Percentiles rank a stretch among this genome's conserved stretches.
Evolutionary conservation across 2,797 vertebrate genomes (phyloP).

Genomic region (Phalanger gymnotis): DNA sequence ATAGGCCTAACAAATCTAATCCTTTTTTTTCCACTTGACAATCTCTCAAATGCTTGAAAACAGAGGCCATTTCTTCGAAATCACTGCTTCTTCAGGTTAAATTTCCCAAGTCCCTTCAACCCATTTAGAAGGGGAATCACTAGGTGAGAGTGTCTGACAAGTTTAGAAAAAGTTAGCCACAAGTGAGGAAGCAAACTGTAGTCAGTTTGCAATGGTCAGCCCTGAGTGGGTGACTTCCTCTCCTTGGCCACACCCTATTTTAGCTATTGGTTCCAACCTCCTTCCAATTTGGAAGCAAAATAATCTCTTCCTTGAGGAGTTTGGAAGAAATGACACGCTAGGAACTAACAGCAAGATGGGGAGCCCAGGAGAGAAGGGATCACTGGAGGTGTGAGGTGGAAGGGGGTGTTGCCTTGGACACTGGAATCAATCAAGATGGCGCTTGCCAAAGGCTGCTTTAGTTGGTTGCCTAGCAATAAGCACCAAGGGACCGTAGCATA

Average conservation of each 20-base stretch:
- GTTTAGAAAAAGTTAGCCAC: neutral
- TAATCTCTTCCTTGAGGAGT: neutral
- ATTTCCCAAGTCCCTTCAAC: neutral
- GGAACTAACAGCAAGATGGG: neutral
- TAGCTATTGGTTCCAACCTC: neutral
- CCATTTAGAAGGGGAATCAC: neutral
- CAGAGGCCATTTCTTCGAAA: neutral
- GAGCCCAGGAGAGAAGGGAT: neutral
- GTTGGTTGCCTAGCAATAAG: constrained; percentile 61
- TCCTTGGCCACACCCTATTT: neutral
- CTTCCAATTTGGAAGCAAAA: neutral
- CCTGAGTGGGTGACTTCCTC: neutral
- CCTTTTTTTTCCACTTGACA: neutral
- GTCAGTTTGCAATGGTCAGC: neutral
- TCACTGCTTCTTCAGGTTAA: neutral
- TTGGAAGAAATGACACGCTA: neutral
- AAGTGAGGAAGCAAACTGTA: neutral
- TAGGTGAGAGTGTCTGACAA: neutral
- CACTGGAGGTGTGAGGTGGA: neutral
- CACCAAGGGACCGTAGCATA: neutral
- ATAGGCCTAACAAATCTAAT: neutral
- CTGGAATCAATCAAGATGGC: neutral
- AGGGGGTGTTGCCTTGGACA: neutral
- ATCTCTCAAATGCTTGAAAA: neutral
- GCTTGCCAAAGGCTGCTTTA: constrained; percentile 18